Base-by-base conservation (phyloP, 1,140 invertebrate genomes). In the Chironomus tepperi region DNA sequence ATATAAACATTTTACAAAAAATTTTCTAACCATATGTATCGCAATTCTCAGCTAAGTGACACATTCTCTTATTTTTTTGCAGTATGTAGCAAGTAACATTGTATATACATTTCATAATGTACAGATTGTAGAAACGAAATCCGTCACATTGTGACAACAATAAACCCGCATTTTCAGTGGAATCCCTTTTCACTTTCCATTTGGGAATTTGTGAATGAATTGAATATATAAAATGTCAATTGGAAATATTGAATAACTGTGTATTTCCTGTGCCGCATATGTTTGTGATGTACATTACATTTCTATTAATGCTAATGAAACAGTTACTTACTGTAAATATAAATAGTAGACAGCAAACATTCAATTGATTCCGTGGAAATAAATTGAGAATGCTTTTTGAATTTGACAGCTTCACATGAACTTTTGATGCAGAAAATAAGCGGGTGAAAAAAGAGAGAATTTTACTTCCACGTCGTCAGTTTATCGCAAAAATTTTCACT, bases 401-500 rank as follows among this genome's bases (percentile, higher is more conserved):
- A 3, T 47, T 47, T 15, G 15, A 47, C 12, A 57, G 12, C n/a
- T 15, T 57, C n/a, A 12, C 47, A 57, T 12, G n/a, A 57, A 57
- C 12, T n/a, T 57, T 12, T n/a, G 47, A 12, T 57, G n/a, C 5
- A 15, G 47, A 5, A n/a, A n/a, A 12, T 57, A 12, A 57, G n/a
- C n/a, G 1, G 5, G 8, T n/a, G 12, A 12, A 5, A 57, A 5
- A 57, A 57, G 12, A 12, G 5, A n/a, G 5, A 2, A 12, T 3
- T 3, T 57, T 57, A 15, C 12, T 57, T 57, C n/a, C 43, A 15
- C 43, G 2, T 10, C n/a, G 12, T 57, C 47, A 57, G n/a, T 57
- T 57, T 15, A 57, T 57, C n/a, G 47, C n/a, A 57, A 57, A 43
- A 57, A 57, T n/a, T 57, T 57, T 57, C n/a, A 57, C 47, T 57